A percentile compares a stretch with the other conserved stretches of the same genome.
Conservation (phyloP, 2,888 invertebrate genomes). For the Stratiomys singularior region DNA sequence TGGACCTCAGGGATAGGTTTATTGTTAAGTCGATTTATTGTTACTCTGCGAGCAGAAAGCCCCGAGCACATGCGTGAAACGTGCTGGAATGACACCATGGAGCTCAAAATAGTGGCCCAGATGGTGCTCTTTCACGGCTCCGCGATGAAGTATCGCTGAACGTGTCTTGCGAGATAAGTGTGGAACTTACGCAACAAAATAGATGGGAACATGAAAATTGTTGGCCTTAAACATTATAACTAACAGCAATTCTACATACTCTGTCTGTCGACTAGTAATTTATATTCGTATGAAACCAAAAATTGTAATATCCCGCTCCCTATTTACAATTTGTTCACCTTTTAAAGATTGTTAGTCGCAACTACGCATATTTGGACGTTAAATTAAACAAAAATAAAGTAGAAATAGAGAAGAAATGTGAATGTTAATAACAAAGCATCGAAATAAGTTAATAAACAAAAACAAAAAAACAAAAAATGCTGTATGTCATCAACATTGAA, state of each 20-base stretch:
- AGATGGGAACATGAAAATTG: too few relatives aligned
- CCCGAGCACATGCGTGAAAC: not conserved
- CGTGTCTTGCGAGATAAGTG: too few relatives aligned
- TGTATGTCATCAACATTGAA: not conserved
- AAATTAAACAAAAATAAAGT: not conserved
- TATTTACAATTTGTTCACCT: not conserved
- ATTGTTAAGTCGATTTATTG: not conserved
- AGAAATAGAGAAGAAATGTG: conserved; percentile 23
- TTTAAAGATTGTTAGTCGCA: conserved; percentile 12
- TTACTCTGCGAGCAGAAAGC: not conserved
- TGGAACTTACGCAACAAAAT: too few relatives aligned
- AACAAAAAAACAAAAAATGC: conserved; percentile 24
- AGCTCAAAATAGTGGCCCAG: not conserved
- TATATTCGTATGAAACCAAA: too few relatives aligned
- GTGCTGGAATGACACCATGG: not conserved
- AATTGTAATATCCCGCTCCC: too few relatives aligned
- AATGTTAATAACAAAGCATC: conserved; percentile 21
- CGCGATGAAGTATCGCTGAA: too few relatives aligned
- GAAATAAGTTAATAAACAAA: not conserved
- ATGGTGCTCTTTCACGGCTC: too few relatives aligned
- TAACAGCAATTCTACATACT: too few relatives aligned
- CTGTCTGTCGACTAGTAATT: too few relatives aligned
- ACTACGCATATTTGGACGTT: not conserved
- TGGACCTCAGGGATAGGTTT: not conserved
- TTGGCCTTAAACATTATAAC: too few relatives aligned